Percentiles rank a stretch among this genome's conserved stretches.
These are phyloP conservation scores for Thelaira solivaga DNA, from an alignment of 2,888 invertebrate species.

Conservation along the genomic window DNA sequence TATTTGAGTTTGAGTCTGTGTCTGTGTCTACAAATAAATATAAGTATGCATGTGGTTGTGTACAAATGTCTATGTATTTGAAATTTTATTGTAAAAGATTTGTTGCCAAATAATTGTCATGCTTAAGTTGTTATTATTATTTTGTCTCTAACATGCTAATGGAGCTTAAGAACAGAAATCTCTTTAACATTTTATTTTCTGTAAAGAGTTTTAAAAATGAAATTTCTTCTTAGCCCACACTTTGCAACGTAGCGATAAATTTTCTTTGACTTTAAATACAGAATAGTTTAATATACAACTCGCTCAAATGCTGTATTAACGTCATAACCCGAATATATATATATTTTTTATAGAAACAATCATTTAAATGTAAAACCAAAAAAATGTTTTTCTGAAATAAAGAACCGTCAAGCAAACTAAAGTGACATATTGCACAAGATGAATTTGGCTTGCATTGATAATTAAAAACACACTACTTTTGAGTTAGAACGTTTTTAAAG, in stretches of 20 bases:
- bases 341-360: too few species aligned
- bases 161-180: neutral
- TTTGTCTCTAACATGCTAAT: slow-evolving; percentile 1
- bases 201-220: neutral
- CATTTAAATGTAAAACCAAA: too few species aligned
- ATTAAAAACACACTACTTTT: neutral
- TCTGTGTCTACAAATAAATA: neutral
- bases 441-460: too few species aligned
- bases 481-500: too few species aligned
- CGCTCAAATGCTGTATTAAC: too few species aligned
- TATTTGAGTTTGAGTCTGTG: neutral
- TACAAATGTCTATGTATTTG: neutral
- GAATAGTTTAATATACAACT: too few species aligned
- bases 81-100: slow-evolving; percentile 5
- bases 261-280: too few species aligned
- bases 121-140: slow-evolving; percentile 18
- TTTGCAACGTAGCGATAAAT: neutral
- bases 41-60: neutral
- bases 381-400: too few species aligned
- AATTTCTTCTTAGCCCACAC: neutral
- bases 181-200: neutral
- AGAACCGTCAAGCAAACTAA: too few species aligned
- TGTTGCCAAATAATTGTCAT: slow-evolving; percentile 32
- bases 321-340: too few species aligned
- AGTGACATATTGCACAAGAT: too few species aligned